Percentiles rank a stretch among this genome's conserved stretches.
Conservation (phyloP, 2,113 vertebrate genomes). For the Leucopsar rothschildi region DNA sequence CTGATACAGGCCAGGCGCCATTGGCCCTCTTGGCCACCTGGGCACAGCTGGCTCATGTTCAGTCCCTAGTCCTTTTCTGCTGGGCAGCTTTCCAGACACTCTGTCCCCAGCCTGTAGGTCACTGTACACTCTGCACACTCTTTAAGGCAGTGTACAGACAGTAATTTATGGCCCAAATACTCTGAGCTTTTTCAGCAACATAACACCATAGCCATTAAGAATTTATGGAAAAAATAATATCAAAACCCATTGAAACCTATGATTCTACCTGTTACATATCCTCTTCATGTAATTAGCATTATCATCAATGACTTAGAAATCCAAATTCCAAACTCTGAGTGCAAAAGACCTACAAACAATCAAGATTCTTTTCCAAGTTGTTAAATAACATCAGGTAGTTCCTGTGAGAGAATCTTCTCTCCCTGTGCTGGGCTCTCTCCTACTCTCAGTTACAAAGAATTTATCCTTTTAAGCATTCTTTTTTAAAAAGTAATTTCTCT, state of each 20-base stretch:
- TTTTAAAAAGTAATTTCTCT: background rate
- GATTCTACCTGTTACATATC: background rate
- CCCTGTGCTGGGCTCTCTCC: accelerated
- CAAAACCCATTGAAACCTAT: background rate
- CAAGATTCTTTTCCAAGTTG: background rate
- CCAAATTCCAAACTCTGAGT: background rate
- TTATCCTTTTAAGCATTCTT: background rate
- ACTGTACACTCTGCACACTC: background rate
- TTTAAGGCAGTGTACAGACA: background rate
- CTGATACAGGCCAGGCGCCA: background rate
- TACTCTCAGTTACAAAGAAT: accelerated
- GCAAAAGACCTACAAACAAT: background rate
- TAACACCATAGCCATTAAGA: background rate
- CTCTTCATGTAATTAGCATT: background rate
- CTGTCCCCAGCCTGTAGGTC: background rate
- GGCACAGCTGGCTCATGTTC: background rate
- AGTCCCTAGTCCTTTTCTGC: background rate
- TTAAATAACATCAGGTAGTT: background rate
- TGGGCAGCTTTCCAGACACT: background rate
- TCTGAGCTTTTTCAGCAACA: background rate
- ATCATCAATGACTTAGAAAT: background rate
- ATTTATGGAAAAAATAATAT: background rate
- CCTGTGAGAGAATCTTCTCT: background rate
- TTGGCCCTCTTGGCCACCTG: background rate
- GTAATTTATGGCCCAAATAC: background rate